A percentile compares a stretch with the other conserved stretches of the same genome.
These are phyloP conservation scores for Perizoma affinitatum DNA, from an alignment of 2,888 invertebrate species.

Conservation along the genomic window DNA sequence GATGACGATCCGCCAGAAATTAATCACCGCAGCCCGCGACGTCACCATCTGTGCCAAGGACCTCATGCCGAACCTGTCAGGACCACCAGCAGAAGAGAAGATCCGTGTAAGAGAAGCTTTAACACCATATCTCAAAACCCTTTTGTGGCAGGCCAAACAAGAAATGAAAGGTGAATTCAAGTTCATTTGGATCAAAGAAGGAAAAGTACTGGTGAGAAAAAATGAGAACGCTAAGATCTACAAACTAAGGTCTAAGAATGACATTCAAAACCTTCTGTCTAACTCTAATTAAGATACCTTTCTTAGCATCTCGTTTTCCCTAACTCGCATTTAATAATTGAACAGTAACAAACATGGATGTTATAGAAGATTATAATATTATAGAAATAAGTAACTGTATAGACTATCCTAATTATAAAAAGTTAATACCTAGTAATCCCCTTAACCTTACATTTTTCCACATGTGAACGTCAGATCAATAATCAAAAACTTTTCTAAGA, in stretches of 20 bases:
- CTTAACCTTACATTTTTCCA: conserved; percentile 1
- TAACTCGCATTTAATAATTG: background rate
- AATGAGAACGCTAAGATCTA: conserved; percentile 2
- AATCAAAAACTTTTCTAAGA: conserved; percentile 2
- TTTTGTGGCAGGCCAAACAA: conserved; percentile 13
- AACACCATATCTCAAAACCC: conserved; percentile 5
- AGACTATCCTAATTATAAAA: no score
- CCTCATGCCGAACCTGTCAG: conserved; percentile 6
- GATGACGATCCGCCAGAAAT: background rate
- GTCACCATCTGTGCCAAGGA: background rate
- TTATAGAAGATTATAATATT: background rate
- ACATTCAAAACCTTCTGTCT: background rate
- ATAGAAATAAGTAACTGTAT: no score
- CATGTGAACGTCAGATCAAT: conserved; percentile 5
- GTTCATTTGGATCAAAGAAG: conserved; percentile 1
- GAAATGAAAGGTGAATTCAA: conserved; percentile 2
- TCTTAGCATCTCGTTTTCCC: background rate
- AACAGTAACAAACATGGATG: background rate
- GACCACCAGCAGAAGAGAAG: conserved; percentile 6
- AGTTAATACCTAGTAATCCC: background rate
- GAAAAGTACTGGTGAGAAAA: conserved; percentile 4
- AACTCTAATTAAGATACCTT: background rate
- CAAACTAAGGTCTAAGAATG: conserved; percentile 3
- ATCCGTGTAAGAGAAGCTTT: conserved; percentile 7
- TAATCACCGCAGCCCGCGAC: conserved; percentile 2